A percentile compares a stretch with the other conserved stretches of the same genome.
phyloP scores from a whole-genome alignment of 2,113 vertebrate genomes.

The Motacilla alba region DNA sequence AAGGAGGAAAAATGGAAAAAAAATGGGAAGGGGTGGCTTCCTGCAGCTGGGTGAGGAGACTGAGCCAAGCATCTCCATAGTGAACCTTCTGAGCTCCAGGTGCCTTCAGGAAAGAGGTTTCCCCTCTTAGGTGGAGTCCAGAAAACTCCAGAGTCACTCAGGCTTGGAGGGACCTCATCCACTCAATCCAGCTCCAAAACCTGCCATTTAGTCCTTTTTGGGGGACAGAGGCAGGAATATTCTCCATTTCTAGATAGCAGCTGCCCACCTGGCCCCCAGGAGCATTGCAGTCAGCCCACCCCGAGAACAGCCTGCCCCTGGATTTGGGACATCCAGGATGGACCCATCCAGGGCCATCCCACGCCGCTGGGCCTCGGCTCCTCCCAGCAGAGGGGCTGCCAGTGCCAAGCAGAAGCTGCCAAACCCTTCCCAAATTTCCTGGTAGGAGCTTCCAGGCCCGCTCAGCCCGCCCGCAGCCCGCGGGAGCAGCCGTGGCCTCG shows the following conservation, averaged over 20 bases:
- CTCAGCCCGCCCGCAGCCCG: not conserved
- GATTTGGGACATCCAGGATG: accelerated
- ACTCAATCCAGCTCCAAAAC: not conserved
- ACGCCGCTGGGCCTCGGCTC: accelerated
- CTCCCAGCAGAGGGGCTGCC: not conserved
- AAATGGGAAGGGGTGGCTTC: not conserved
- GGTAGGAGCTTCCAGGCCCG: not conserved
- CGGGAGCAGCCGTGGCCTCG: not conserved
- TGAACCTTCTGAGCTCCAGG: not conserved
- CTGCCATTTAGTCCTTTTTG: accelerated
- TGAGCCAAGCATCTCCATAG: not conserved
- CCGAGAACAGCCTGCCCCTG: accelerated
- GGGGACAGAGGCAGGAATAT: not conserved
- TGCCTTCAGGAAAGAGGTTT: not conserved
- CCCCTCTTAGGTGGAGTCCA: not conserved
- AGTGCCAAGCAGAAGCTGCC: not conserved
- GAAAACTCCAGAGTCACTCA: not conserved
- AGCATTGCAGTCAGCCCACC: too few relatives aligned
- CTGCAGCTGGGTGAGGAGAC: not conserved
- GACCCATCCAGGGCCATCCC: not conserved
- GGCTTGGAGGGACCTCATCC: not conserved
- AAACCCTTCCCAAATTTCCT: not conserved
- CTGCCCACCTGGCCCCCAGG: not conserved
- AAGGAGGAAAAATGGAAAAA: not conserved
- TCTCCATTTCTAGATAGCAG: not conserved